These are phyloP conservation scores for Hyles lineata DNA, from an alignment of 2,888 invertebrate species.

Conservation along the genomic window DNA sequence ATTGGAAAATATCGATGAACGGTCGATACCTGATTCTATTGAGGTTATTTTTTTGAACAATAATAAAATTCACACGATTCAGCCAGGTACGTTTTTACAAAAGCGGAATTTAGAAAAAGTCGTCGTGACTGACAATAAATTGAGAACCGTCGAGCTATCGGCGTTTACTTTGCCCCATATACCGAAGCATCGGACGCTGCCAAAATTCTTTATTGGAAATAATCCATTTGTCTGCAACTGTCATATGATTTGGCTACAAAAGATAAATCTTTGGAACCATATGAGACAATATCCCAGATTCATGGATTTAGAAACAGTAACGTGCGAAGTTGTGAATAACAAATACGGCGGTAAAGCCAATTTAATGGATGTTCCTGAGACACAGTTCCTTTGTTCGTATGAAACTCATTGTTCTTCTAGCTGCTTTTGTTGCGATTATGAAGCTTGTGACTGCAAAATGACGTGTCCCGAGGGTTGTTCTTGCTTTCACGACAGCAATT, in stretches of 20 bases:
- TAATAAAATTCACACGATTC: conserved; percentile 89
- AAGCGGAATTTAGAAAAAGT: conserved; percentile 90
- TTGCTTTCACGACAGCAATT: conserved; percentile 93
- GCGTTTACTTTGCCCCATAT: conserved; percentile 89
- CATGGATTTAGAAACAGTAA: conserved; percentile 90
- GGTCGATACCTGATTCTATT: conserved; percentile 90
- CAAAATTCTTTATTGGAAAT: conserved; percentile 91
- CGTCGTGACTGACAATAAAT: conserved; percentile 90
- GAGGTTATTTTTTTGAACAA: conserved; percentile 90
- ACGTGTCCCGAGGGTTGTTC: conserved; percentile 93
- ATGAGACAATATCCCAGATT: conserved; percentile 91
- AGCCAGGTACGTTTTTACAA: conserved; percentile 89
- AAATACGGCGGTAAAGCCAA: conserved; percentile 87
- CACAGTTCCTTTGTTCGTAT: conserved; percentile 92
- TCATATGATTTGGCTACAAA: conserved; percentile 93
- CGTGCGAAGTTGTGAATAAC: conserved; percentile 89
- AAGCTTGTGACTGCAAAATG: conserved; percentile 95
- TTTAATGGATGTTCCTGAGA: conserved; percentile 88
- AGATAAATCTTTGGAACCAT: conserved; percentile 90
- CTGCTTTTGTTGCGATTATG: conserved; percentile 95
- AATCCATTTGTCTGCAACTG: conserved; percentile 95
- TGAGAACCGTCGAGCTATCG: conserved; percentile 89
- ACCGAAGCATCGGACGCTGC: conserved; percentile 87
- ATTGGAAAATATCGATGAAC: conserved; percentile 88
- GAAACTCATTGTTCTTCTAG: conserved; percentile 92